Conservation (phyloP, 2,113 vertebrate genomes). For the Microcebus murinus region DNA sequence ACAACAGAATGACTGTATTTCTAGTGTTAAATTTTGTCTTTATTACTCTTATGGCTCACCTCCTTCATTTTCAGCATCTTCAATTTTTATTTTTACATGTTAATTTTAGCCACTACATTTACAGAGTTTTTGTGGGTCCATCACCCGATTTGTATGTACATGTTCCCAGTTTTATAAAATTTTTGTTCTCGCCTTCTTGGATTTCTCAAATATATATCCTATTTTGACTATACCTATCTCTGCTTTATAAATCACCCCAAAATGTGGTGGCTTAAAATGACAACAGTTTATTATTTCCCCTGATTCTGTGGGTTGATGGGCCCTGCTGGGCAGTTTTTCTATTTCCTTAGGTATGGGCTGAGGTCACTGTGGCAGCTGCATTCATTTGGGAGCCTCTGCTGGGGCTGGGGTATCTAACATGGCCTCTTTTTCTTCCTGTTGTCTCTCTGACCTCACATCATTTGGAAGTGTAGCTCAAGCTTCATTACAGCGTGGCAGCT, state of each 20-base stretch:
- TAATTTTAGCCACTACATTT: background rate
- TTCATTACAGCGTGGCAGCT: background rate
- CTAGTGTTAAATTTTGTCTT: background rate
- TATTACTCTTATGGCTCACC: background rate
- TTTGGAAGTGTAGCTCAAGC: background rate
- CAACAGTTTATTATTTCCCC: background rate
- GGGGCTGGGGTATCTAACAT: background rate
- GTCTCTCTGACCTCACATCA: background rate
- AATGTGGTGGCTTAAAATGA: background rate
- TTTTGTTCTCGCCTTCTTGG: background rate
- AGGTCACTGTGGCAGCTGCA: background rate
- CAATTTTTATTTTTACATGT: conserved; percentile 27
- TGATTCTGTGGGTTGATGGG: background rate
- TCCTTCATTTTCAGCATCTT: background rate
- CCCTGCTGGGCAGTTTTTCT: background rate
- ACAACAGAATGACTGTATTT: background rate
- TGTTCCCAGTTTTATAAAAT: background rate
- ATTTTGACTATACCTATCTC: background rate
- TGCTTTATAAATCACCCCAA: background rate
- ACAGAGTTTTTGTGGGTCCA: background rate
- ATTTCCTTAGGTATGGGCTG: background rate
- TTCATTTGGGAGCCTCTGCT: background rate
- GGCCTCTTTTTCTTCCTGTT: background rate
- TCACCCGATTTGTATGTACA: background rate
- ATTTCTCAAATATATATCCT: background rate